Base-by-base conservation (phyloP, 2,113 vertebrate genomes). In the Phoenicopterus ruber region DNA sequence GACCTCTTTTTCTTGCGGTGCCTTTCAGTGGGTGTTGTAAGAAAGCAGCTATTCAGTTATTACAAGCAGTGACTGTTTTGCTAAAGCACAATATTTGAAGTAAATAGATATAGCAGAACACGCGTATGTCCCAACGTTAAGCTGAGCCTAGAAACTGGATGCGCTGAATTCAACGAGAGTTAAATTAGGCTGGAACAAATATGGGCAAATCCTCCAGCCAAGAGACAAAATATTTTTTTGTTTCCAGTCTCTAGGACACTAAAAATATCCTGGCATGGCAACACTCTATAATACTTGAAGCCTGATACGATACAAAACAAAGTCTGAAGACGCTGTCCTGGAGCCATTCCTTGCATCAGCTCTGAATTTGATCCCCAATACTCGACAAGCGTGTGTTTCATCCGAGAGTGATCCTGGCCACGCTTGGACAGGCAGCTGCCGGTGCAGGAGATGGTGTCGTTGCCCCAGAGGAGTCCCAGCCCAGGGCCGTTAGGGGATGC, bases 41-140 rank as follows among this genome's bases (percentile, higher is more conserved):
- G 94, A 97, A 98, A 97, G 83, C 86, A 96, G 78, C 65, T 78
- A 92, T 96, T 96, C 94, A 97, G 32, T 91, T 93, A 86, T 59
- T 86, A 82, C 77, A 87, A 84, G 59, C 46, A 88, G 42, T 31
- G 76, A 63, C 92, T 94, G 91, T 96, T 97, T 96, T 93, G 49
- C 88, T 91, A 49, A 84, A 91, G 52, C 49, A 76, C 65, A 87
- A 59, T 61, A 44, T 87, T 91, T 77, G 76, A 92, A 90, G 59
- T 40, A 73, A 88, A 86, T 2, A 74, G 42, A 76, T 54, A 19
- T 2, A 89, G 79, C 36, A 90, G 74, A 80, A 66, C 29, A 83
- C 31, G 17, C 13, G 17, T 52, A 24, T 21, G 42, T 28, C 63
- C 63, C 79, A 87, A 96, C 96, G 91, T 95, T 85, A 83, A 86